These are phyloP conservation scores for Collichthys lucidus DNA, from an alignment of 2,113 vertebrate species.

Conservation along the genomic window DNA sequence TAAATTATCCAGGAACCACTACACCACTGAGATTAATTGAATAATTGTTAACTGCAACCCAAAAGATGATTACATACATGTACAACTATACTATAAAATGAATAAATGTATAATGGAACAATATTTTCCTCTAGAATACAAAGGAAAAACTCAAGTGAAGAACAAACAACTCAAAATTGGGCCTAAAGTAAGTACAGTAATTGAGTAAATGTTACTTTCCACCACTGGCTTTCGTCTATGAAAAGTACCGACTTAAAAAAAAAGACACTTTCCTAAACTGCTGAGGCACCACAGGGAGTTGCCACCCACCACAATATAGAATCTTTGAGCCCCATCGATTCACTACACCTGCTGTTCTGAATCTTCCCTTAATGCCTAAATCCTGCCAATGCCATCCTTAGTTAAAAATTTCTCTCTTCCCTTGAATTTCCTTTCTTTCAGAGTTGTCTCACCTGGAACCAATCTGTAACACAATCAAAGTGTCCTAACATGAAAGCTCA, in stretches of 20 bases:
- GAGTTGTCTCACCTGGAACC: conserved; percentile 85
- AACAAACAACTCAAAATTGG: background rate
- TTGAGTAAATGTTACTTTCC: background rate
- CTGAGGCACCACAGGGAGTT: conserved; percentile 8
- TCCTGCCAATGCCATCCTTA: conserved; percentile 62
- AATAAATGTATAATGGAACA: background rate
- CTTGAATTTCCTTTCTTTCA: conserved; percentile 52
- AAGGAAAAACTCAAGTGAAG: background rate
- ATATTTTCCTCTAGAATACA: background rate
- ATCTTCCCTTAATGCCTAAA: conserved; percentile 62
- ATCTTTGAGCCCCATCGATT: conserved; percentile 53
- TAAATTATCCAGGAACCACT: no score
- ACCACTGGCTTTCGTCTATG: conserved; percentile 2
- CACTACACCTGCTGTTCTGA: conserved; percentile 70
- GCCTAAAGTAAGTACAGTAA: background rate
- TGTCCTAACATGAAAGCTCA: conserved; percentile 84
- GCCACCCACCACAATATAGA: conserved; percentile 64
- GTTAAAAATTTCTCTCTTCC: conserved; percentile 62
- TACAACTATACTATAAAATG: background rate
- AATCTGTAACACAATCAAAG: conserved; percentile 85
- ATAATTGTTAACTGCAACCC: background rate
- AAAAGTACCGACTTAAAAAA: background rate
- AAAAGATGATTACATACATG: background rate
- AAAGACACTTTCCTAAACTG: conserved; percentile 6
- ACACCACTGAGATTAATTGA: background rate